Base-by-base conservation (phyloP, 1,140 invertebrate species). In the Hylyphantes graminicola region DNA sequence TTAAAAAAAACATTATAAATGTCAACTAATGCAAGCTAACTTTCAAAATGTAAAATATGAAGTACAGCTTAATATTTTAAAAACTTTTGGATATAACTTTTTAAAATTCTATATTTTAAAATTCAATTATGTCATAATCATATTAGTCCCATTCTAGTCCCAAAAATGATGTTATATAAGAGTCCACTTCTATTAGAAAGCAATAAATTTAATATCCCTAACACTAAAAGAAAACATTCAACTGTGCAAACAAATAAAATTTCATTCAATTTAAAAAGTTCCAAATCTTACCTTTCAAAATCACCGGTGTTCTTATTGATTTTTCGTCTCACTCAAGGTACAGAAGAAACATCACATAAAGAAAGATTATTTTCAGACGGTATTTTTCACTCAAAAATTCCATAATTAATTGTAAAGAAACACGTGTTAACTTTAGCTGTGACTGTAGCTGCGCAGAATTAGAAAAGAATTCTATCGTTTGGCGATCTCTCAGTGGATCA, bases 401-500 rank as follows among this genome's bases (percentile, higher is more conserved):
- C 55, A 74, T 21, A 15, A 59, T 13, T 55, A 74, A 74, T 74
- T 74, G 21, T 54, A 55, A 13, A 19, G 17, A 54, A 74, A 57
- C 72, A 74, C 72, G 72, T 74, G 74, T 57, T 21, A 12, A 51
- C 21, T 64, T 51, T 64, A 70, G 17, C 35, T 76, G 21, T 59
- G 21, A 76, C 19, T 50, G 74, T 76, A 64, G n/a, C 21, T 50
- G 59, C 74, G 55, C 11, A 48, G 35, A 50, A 15, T 51, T 55
- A n/a, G 21, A 35, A 51, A 63, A 51, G 48, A 50, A 17, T 8
- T 50, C 48, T 2, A 64, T 59, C 13, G 74, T 21, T 55, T 64
- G 59, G 57, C 19, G 74, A 76, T 76, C 74, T 21, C 35, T 76
- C 74, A 76, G 21, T 76, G 64, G 55, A 70, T 70, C 13, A 55